Conservation (phyloP, 2,888 invertebrate genomes). For the Drosophila tanythrix region DNA sequence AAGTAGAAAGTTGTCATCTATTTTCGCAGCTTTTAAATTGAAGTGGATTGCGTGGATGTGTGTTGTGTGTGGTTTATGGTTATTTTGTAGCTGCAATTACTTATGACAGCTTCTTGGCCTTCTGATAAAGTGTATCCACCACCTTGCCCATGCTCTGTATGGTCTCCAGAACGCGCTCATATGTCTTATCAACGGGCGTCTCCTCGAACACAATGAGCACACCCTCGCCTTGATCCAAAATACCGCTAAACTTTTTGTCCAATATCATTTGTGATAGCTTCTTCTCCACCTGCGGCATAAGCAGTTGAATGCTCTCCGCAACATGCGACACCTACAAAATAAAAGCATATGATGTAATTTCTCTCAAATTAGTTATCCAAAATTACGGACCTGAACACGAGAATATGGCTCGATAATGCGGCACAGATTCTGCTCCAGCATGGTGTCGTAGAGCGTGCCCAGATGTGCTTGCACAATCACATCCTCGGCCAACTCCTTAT, state of each 20-base stretch:
- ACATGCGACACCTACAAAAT: slow-evolving; percentile 90
- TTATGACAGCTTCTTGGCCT: slow-evolving; percentile 98
- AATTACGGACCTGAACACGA: slow-evolving; percentile 90
- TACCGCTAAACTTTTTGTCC: slow-evolving; percentile 98
- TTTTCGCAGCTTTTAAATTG: slow-evolving; percentile 43
- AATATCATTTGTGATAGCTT: slow-evolving; percentile 99
- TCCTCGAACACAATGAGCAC: slow-evolving; percentile 99
- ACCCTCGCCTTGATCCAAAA: slow-evolving; percentile 99
- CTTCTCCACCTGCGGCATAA: slow-evolving; percentile 97
- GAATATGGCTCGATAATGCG: slow-evolving; percentile 99
- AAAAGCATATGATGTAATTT: neutral
- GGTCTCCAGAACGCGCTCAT: slow-evolving; percentile 98
- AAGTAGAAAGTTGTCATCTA: slow-evolving; percentile 46
- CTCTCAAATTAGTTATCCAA: accelerated
- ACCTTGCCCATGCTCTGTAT: slow-evolving; percentile 99
- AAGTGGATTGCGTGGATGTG: slow-evolving; percentile 14
- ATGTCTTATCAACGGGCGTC: slow-evolving; percentile 97
- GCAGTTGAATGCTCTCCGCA: slow-evolving; percentile 95
- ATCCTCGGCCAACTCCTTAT: slow-evolving; percentile 96
- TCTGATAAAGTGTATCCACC: slow-evolving; percentile 99
- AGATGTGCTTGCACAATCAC: slow-evolving; percentile 98
- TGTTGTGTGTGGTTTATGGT: slow-evolving; percentile 2
- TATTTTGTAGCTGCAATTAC: slow-evolving; percentile 29
- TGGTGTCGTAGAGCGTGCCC: slow-evolving; percentile 97
- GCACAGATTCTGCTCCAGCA: slow-evolving; percentile 99